Percentiles rank a stretch among this genome's conserved stretches.
These are phyloP conservation scores for Hystrix cristata DNA, from an alignment of 2,113 vertebrate species.

Conservation along the genomic window DNA sequence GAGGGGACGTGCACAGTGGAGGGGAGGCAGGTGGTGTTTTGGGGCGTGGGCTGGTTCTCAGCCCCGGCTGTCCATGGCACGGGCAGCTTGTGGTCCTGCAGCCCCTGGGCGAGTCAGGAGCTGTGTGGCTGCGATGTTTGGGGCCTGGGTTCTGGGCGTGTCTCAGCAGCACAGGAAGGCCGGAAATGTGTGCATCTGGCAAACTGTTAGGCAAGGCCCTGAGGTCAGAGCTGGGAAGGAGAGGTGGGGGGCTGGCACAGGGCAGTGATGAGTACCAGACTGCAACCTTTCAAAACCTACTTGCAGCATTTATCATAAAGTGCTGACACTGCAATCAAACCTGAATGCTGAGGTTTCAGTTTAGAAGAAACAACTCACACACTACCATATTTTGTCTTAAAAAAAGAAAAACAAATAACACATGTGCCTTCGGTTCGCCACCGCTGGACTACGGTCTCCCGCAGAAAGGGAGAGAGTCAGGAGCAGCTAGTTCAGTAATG, in stretches of 20 bases:
- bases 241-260: background rate
- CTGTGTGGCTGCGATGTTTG: accelerated
- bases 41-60: background rate
- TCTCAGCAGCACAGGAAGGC: background rate
- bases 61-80: too few relatives aligned
- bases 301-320: too few relatives aligned
- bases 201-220: background rate
- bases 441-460: background rate
- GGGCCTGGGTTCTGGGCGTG: background rate
- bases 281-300: too few relatives aligned
- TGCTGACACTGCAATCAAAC: background rate
- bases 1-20: background rate
- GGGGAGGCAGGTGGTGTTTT: too few relatives aligned
- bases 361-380: background rate
- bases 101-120: background rate
- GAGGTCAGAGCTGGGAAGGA: background rate
- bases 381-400: background rate
- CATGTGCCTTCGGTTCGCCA: background rate
- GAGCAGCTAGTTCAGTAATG: too few relatives aligned
- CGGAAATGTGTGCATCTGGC: background rate
- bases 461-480: background rate
- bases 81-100: background rate
- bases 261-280: background rate
- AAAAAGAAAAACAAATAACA: background rate
- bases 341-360: background rate